Percentiles rank a stretch among this genome's conserved stretches.
Conservation (phyloP, 2,113 vertebrate genomes). For the Percopsis transmontana region DNA sequence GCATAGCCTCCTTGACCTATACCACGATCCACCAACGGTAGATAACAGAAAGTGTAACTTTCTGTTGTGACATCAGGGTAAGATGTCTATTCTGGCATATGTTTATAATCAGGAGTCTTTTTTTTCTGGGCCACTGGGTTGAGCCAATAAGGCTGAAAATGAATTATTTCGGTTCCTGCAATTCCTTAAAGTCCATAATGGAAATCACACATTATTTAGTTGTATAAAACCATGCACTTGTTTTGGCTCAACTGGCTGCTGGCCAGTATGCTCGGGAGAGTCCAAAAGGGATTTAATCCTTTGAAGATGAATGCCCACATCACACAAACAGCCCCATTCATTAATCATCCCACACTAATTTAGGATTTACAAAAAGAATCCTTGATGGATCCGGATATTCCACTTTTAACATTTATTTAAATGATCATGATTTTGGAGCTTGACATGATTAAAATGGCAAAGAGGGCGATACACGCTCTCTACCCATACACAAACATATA, state of each 20-base stretch:
- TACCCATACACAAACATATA: slow-evolving; percentile 35
- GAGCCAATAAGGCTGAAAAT: slow-evolving; percentile 38
- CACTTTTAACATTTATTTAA: slow-evolving; percentile 58
- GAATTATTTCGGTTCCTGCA: slow-evolving; percentile 42
- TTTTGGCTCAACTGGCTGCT: slow-evolving; percentile 36
- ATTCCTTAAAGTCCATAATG: slow-evolving; percentile 6
- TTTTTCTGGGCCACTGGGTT: slow-evolving; percentile 43
- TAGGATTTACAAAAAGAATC: slow-evolving; percentile 52
- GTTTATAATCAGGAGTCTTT: slow-evolving; percentile 49
- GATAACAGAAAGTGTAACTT: slow-evolving; percentile 43
- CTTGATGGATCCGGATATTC: slow-evolving; percentile 44
- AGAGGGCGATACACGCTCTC: slow-evolving; percentile 9
- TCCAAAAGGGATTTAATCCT: slow-evolving; percentile 51
- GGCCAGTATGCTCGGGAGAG: slow-evolving; percentile 36
- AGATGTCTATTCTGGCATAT: slow-evolving; percentile 63
- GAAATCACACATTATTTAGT: slow-evolving; percentile 1
- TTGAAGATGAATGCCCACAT: slow-evolving; percentile 62
- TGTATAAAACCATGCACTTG: too few species aligned
- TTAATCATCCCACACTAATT: slow-evolving; percentile 55
- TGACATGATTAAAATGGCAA: slow-evolving; percentile 51
- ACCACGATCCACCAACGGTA: slow-evolving; percentile 56
- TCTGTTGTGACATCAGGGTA: slow-evolving; percentile 61
- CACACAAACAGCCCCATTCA: slow-evolving; percentile 57
- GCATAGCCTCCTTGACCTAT: slow-evolving; percentile 41
- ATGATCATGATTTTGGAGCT: slow-evolving; percentile 33